Conservation (phyloP, 2,113 vertebrate genomes). For the Elephas maximus region DNA sequence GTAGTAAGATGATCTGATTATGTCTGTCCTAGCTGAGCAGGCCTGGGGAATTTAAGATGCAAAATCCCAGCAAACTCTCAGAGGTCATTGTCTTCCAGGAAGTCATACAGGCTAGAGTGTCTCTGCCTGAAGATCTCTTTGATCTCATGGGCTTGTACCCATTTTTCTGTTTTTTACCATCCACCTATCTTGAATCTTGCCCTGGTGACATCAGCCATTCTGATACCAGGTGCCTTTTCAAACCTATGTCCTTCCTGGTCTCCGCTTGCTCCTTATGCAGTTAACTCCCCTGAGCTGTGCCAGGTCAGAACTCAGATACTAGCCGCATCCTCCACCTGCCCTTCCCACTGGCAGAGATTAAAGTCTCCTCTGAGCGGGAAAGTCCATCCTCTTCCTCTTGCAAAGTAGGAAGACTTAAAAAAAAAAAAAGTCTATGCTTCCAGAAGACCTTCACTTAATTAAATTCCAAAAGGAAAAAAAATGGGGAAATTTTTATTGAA, state of each 20-base stretch:
- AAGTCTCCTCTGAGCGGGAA: not conserved
- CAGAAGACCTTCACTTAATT: not conserved
- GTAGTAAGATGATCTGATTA: accelerated
- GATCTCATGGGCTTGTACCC: not conserved
- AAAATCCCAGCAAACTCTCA: not conserved
- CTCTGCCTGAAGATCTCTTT: not conserved
- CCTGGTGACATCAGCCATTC: not conserved
- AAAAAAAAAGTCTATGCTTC: not conserved
- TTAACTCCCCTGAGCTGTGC: accelerated
- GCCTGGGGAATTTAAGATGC: not conserved
- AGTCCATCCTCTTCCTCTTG: not conserved
- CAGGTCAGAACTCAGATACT: not conserved
- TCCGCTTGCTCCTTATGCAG: accelerated
- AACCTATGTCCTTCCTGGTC: not conserved
- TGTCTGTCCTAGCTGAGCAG: not conserved
- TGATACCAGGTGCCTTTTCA: not conserved
- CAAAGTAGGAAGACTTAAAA: not conserved
- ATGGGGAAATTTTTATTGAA: not conserved
- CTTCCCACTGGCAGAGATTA: not conserved
- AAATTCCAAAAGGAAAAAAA: not conserved
- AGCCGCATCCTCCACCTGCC: not conserved
- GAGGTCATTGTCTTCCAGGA: not conserved
- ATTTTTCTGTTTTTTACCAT: not conserved
- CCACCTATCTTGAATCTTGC: not conserved
- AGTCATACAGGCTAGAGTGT: accelerated